Conservation (phyloP, 1,140 invertebrate genomes). For the Stegodyphus dumicola region DNA sequence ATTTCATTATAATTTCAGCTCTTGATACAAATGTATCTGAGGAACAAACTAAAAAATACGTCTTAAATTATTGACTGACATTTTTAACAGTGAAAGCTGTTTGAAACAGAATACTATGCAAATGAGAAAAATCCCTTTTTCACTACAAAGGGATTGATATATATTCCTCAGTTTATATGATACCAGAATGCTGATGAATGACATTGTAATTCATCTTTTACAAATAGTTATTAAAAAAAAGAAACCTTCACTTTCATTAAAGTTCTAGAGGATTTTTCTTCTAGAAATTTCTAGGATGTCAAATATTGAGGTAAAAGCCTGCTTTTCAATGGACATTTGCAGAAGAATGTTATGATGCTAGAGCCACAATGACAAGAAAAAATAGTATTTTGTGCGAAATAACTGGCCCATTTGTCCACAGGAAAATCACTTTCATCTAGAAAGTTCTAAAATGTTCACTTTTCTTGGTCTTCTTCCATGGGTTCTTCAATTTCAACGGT, state of each 20-base stretch:
- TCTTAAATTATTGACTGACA: too few species aligned
- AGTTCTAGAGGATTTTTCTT: not conserved
- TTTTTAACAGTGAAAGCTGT: conserved; percentile 12
- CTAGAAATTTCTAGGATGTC: not conserved
- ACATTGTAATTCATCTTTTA: not conserved
- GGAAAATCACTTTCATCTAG: not conserved
- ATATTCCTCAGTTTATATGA: not conserved
- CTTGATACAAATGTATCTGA: too few species aligned
- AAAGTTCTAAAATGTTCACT: conserved; percentile 27
- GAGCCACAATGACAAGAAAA: conserved; percentile 46
- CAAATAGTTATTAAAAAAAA: not conserved
- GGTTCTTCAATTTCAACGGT: conserved; percentile 51
- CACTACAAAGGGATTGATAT: conserved; percentile 25
- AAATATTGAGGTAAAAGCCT: conserved; percentile 24
- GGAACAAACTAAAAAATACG: too few species aligned
- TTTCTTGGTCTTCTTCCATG: conserved; percentile 61
- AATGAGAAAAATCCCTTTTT: conserved; percentile 22
- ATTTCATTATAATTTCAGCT: too few species aligned
- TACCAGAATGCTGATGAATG: too few species aligned
- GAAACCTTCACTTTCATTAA: too few species aligned
- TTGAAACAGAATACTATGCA: conserved; percentile 39
- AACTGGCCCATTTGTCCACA: conserved; percentile 42
- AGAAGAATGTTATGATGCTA: conserved; percentile 43
- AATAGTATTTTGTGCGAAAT: conserved; percentile 48
- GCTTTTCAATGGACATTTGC: conserved; percentile 34